Conservation (phyloP, 2,113 vertebrate species). For the Menidia beryllina region DNA sequence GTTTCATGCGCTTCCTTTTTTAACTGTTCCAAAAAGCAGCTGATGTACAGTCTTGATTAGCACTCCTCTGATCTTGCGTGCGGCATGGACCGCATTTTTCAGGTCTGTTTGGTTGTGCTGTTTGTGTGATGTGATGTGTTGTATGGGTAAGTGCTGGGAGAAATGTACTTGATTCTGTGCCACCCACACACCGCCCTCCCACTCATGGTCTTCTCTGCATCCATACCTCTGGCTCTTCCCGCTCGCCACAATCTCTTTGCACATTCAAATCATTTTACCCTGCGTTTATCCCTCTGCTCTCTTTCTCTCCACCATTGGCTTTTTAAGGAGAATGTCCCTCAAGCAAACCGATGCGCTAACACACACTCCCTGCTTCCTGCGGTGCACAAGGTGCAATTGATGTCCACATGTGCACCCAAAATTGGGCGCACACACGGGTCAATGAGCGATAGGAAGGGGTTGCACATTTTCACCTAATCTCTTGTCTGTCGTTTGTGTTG, state of each 20-base stretch:
- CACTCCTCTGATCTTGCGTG: conserved; percentile 41
- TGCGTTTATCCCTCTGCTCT: conserved; percentile 75
- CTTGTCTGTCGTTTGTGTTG: conserved; percentile 56
- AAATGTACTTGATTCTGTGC: conserved; percentile 84
- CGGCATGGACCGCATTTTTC: conserved; percentile 55
- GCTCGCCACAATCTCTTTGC: conserved; percentile 77
- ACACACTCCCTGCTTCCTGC: conserved; percentile 19
- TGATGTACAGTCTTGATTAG: conserved; percentile 53
- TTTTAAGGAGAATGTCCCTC: conserved; percentile 58
- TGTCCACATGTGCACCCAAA: not conserved
- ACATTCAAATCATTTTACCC: conserved; percentile 79
- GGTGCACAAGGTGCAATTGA: conserved; percentile 36
- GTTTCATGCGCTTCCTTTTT: conserved; percentile 14
- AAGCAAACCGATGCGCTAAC: conserved; percentile 56
- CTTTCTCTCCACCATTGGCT: conserved; percentile 48
- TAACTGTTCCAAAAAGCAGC: conserved; percentile 31
- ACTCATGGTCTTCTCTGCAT: conserved; percentile 81
- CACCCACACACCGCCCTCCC: conserved; percentile 84
- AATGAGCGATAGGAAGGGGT: conserved; percentile 10
- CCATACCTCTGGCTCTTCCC: conserved; percentile 83
- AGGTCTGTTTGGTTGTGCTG: conserved; percentile 63
- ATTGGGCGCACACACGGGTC: not conserved
- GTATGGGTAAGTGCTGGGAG: conserved; percentile 83
- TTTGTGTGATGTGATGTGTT: conserved; percentile 72
- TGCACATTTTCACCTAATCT: conserved; percentile 34